Base-by-base conservation (phyloP, 2,797 vertebrate species). In the Sciurus carolinensis region DNA sequence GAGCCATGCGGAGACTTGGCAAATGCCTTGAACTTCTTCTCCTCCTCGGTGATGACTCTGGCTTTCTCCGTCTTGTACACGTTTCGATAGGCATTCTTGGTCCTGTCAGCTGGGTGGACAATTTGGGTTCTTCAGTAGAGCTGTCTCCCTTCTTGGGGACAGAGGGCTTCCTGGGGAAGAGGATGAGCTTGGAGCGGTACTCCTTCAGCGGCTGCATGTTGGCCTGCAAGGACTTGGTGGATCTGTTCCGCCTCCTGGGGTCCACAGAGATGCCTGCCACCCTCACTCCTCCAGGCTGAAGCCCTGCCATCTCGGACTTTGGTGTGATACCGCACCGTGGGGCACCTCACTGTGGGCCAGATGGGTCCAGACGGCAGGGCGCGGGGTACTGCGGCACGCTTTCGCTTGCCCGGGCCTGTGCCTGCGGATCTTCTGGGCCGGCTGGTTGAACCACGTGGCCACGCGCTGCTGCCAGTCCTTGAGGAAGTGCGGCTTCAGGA, bases 11-110 rank as follows among this genome's bases (percentile, higher is more conserved):
- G 97, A 99, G 98, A 97, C 99, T n/a, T 39, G 98, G 99, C 99
- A 1, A 99, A 99, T 0, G 99, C 99, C 98, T 99, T 99, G 99
- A 99, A 99, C 97, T 99, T 99, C 99, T 99, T 99, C 98, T 99
- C 99, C 0, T 99, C 99, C 72, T 99, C 99, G 0, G 99, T 98
- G 98, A 99, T 99, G 42, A 99, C 97, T 0, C 99, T 98, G 84
- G 99, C 99, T 98, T 99, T 99, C 98, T 99, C 99, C 98, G 99
- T 99, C 98, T 99, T 99, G 98, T 99, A 98, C 1, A 99, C 99
- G 0, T 98, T 99, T 98, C 98, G 99, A 99, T 99, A 12, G 99
- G 99, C 99, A 99, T 99, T 94, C 99, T 98, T 0, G 99, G 98
- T 95, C 99, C 99, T 1, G 98, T 95, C 66, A 99, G 99, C 98